Conservation (phyloP, 2,797 vertebrate species). For the Cuniculus paca region DNA sequence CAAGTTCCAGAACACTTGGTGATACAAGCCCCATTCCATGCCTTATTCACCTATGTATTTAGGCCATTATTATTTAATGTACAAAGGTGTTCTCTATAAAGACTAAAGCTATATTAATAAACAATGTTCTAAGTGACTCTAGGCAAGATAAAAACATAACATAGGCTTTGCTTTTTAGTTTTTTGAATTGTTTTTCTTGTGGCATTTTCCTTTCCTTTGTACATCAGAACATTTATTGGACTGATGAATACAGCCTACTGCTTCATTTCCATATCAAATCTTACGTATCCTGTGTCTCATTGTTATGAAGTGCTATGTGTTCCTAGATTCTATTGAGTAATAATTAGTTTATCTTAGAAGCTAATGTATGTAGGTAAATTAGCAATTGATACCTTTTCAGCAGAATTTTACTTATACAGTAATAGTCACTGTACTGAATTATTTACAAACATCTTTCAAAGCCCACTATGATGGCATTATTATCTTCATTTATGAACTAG, state of each 20-base stretch:
- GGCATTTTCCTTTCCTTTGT: not conserved
- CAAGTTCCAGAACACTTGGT: not conserved
- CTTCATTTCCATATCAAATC: not conserved
- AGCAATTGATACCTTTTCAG: not conserved
- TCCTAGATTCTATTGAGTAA: not conserved
- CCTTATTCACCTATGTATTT: not conserved
- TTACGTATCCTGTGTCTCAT: not conserved
- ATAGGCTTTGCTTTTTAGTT: not conserved
- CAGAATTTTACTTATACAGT: not conserved
- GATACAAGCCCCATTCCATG: not conserved
- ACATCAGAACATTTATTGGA: not conserved
- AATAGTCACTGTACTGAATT: not conserved
- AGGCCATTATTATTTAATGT: not conserved
- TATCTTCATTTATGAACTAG: constrained; percentile 37
- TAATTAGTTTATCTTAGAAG: constrained; percentile 31
- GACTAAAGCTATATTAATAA: not conserved
- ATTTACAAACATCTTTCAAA: not conserved
- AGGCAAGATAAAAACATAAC: not conserved
- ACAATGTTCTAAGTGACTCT: not conserved
- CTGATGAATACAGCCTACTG: not conserved
- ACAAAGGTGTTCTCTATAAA: not conserved
- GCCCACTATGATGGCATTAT: not conserved
- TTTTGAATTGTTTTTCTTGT: not conserved
- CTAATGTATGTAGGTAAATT: not conserved
- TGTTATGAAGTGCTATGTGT: not conserved